A percentile compares a stretch with the other conserved stretches of the same genome.
Conservation (phyloP, 2,113 vertebrate species). For the Apistogramma diplotaenia region DNA sequence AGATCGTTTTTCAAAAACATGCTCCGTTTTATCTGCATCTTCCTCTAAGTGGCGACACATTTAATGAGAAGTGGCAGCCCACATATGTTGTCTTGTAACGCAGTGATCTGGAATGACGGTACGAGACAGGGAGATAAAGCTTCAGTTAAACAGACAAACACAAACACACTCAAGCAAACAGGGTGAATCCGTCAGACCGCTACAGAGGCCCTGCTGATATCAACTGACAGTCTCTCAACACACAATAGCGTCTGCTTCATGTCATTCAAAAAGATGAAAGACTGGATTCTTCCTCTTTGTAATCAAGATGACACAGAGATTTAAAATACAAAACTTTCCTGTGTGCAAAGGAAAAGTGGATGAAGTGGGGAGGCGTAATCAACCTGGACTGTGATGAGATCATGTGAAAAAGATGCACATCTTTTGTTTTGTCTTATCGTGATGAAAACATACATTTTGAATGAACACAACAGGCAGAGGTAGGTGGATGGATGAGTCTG, state of each 20-base stretch:
- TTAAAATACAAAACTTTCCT: constrained; percentile 17
- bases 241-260: neutral
- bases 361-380: constrained; percentile 36
- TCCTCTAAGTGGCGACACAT: constrained; percentile 10
- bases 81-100: neutral
- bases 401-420: constrained; percentile 34
- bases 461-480: constrained; percentile 1
- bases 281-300: constrained; percentile 1
- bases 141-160: constrained; percentile 25
- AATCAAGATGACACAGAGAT: constrained; percentile 55
- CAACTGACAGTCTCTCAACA: constrained; percentile 13
- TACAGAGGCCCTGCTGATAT: neutral
- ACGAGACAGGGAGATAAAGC: constrained; percentile 23
- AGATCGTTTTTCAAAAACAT: neutral
- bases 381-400: constrained; percentile 45
- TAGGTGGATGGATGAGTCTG: neutral
- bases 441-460: constrained; percentile 49
- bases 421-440: constrained; percentile 55
- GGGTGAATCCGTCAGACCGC: neutral
- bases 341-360: neutral
- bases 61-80: constrained; percentile 19
- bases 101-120: neutral
- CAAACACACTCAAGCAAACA: constrained; percentile 3
- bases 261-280: constrained; percentile 45
- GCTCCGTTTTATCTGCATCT: neutral